Conservation (phyloP, 1,140 invertebrate genomes). For the Aphaenogaster floridana region DNA sequence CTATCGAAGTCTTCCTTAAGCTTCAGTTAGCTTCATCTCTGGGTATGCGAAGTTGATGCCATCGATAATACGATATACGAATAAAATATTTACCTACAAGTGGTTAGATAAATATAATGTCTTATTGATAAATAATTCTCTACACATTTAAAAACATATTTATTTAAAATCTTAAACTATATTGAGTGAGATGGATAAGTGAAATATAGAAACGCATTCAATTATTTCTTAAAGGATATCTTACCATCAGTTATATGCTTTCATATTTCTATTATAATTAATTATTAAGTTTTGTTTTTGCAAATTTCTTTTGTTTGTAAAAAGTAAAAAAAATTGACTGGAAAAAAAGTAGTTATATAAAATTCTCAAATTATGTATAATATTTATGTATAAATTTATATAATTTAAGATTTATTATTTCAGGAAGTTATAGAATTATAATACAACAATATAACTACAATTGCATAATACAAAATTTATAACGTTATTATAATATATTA, state of each 20-base stretch:
- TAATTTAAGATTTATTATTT: slow-evolving; percentile 24
- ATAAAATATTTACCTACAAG: slow-evolving; percentile 36
- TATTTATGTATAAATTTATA: background rate
- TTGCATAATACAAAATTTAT: background rate
- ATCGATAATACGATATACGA: slow-evolving; percentile 3
- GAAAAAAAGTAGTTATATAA: background rate
- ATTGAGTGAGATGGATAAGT: background rate
- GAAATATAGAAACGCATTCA: background rate
- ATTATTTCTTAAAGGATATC: background rate
- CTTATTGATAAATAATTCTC: slow-evolving; percentile 3
- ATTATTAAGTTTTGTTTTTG: slow-evolving; percentile 4
- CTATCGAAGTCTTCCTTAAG: slow-evolving; percentile 24
- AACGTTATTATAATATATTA: background rate
- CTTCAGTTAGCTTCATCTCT: background rate
- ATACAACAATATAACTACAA: background rate
- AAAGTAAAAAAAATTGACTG: background rate
- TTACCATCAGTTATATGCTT: background rate
- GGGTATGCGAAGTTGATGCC: background rate
- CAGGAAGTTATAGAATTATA: background rate
- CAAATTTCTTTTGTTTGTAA: background rate
- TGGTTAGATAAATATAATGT: background rate
- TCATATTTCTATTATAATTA: background rate
- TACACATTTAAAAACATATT: background rate
- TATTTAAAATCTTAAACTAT: background rate
- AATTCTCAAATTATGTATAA: background rate